Percentiles rank a stretch among this genome's conserved stretches.
Evolutionary conservation across 1,140 invertebrate genomes (phyloP).

Genomic region (silkworm (Bombyx mori)): ASM3026992v2 NC_085130.1:11754501-11755000

Average conservation of each 20-base stretch:
- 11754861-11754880: no score
- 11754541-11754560: conserved; percentile 6
- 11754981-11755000: no score
- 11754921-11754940: no score
- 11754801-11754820: neutral
- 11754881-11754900: no score
- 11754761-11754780: neutral
- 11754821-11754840: neutral
- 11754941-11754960: no score
- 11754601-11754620: conserved; percentile 1
- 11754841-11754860: no score
- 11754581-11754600: no score
- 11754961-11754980: no score
- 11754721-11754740: neutral
- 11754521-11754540: conserved; percentile 3
- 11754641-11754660: conserved; percentile 3
- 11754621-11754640: conserved; percentile 6
- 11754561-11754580: no score
- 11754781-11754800: neutral
- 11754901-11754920: no score
- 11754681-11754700: no score
- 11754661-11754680: no score
- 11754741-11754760: neutral
- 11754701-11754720: neutral
- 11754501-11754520: neutral